phyloP scores from a whole-genome alignment of 2,888 invertebrate species.

The Leptinotarsa juncta region DNA sequence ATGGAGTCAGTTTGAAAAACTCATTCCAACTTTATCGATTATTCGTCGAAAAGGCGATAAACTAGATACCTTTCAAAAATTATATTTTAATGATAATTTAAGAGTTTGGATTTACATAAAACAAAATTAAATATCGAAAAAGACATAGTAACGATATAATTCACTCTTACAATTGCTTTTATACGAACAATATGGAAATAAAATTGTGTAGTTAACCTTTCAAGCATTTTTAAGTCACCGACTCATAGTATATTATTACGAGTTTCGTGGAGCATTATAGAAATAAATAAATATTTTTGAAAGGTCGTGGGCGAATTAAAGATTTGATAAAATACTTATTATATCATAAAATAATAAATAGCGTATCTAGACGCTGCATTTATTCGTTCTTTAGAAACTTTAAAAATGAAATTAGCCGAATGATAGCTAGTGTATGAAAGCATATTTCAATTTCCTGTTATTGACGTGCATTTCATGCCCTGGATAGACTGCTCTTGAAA shows the following conservation, averaged over 20 bases:
- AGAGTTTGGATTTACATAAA: slow-evolving; percentile 7
- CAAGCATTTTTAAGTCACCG: neutral
- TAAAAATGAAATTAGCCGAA: no score
- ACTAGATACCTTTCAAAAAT: slow-evolving; percentile 5
- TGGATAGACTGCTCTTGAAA: no score
- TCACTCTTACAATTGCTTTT: slow-evolving; percentile 5
- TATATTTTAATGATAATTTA: slow-evolving; percentile 12
- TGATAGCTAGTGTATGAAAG: no score
- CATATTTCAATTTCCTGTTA: no score
- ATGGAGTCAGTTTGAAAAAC: neutral
- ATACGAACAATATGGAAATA: slow-evolving; percentile 4
- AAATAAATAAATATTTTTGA: neutral
- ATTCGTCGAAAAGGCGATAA: slow-evolving; percentile 7
- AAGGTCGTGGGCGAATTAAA: slow-evolving; percentile 1
- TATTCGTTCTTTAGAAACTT: neutral
- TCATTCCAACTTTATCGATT: neutral
- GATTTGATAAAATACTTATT: neutral
- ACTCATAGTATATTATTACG: neutral
- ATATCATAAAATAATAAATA: neutral
- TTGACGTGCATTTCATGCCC: no score
- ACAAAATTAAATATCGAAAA: slow-evolving; percentile 10
- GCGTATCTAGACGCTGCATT: neutral
- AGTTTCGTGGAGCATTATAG: slow-evolving; percentile 3
- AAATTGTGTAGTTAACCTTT: slow-evolving; percentile 12
- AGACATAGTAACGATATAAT: neutral